Base-by-base conservation (phyloP, 1,140 invertebrate species). In the Cyclargus thomasi region DNA sequence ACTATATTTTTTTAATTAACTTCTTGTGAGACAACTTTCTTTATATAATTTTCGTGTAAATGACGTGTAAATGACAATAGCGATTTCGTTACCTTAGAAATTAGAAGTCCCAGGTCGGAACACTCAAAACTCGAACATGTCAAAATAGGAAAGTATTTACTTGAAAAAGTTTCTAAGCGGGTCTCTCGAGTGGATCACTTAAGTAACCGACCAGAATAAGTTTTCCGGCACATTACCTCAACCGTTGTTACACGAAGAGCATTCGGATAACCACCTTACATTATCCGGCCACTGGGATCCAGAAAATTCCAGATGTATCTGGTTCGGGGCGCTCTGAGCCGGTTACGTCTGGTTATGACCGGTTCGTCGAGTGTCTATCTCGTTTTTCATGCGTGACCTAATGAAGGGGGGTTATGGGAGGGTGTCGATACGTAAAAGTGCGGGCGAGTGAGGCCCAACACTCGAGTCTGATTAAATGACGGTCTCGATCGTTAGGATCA, bases 381-480 rank as follows among this genome's bases (percentile, higher is more conserved):
- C 55, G 55, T 59, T 59, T 59, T 59, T 21, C 55, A 59, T 18
- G 53, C 53, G 16, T 17, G 53, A 21, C 20, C 18, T 59, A 59
- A 59, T 59, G 55, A 55, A 55, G 53, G 53, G 53, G 18, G 18
- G 72, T 77, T 77, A 82, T 83, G 82, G 77, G 80, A n/a, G 65
- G 76, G 72, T 79, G 76, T 70, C 74, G 74, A 68, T 76, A 63
- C 53, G 62, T 70, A 55, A 59, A 73, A 72, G 73, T 68, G 70
- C 70, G 62, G 67, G 73, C 72, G 69, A 29, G 29, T 29, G 74
- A 62, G 76, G 76, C 70, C 74, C 77, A 81, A 79, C 79, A 82
- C 81, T 82, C 73, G 77, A 79, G 78, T 65, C 80, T 85, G 84
- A 85, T 86, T 85, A 85, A 86, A 86, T 79, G 79, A 75, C 78